Conservation (phyloP, 2,888 invertebrate species). For the Seira ritae region DNA sequence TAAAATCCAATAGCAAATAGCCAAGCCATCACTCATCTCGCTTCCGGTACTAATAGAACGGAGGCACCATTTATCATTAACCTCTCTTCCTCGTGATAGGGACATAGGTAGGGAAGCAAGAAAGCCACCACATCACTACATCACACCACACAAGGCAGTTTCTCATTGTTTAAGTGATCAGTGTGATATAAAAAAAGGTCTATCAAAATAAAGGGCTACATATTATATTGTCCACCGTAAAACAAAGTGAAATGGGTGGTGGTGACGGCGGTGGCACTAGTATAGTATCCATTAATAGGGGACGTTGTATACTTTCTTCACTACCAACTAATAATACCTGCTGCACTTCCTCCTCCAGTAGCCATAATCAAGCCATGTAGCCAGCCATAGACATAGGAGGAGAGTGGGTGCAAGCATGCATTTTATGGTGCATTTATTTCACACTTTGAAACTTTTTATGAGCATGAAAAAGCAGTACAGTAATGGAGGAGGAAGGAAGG, state of each 20-base stretch:
- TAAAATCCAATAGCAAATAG: too few relatives aligned
- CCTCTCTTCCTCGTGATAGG: background rate
- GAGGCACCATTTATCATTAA: conserved; percentile 2
- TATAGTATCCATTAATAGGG: background rate
- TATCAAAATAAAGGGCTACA: background rate
- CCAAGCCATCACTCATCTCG: too few relatives aligned
- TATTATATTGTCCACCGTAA: too few relatives aligned
- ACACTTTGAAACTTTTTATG: conserved; percentile 55
- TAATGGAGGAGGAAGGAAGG: too few relatives aligned
- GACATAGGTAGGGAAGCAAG: background rate
- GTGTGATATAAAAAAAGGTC: background rate
- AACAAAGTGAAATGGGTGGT: too few relatives aligned
- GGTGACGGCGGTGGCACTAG: too few relatives aligned
- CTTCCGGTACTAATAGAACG: too few relatives aligned
- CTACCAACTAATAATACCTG: too few relatives aligned
- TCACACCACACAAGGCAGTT: background rate
- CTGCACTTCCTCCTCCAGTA: background rate
- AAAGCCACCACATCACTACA: too few relatives aligned
- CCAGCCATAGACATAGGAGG: background rate
- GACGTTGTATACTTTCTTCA: background rate
- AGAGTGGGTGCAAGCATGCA: conserved; percentile 42
- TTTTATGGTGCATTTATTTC: conserved; percentile 60
- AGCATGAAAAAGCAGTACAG: conserved; percentile 45
- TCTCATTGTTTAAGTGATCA: conserved; percentile 1
- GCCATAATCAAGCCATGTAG: background rate